phyloP scores from a whole-genome alignment of 2,797 vertebrate genomes.

The Gymnothorax javanicus region DNA sequence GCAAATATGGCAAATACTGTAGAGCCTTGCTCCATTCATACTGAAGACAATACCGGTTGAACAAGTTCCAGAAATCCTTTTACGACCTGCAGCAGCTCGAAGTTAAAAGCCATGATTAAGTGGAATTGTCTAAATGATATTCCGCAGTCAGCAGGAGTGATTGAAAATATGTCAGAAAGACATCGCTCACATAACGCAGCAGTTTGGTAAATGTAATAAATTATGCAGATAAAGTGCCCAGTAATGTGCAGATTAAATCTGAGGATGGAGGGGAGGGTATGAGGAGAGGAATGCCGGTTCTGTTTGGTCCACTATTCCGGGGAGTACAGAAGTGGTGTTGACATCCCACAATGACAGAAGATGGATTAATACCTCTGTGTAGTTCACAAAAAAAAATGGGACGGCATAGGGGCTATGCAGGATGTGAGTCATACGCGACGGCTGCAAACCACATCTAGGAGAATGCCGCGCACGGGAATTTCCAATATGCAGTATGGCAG shows the following conservation, averaged over 20 bases:
- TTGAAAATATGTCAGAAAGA: conserved; percentile 54
- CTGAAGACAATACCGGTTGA: conserved; percentile 40
- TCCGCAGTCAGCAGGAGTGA: conserved; percentile 34
- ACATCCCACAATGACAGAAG: no score
- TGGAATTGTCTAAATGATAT: conserved; percentile 39
- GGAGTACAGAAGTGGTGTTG: no score
- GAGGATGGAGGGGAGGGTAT: neutral
- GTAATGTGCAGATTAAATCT: conserved; percentile 16
- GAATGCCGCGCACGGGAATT: no score
- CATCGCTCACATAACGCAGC: conserved; percentile 35
- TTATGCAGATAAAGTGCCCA: conserved; percentile 38
- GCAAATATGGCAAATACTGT: conserved; percentile 32
- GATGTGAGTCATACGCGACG: no score
- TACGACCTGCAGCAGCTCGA: conserved; percentile 25
- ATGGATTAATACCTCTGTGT: no score
- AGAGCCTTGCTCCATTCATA: conserved; percentile 41
- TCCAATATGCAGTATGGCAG: no score
- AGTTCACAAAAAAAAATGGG: no score
- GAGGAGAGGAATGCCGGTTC: conserved; percentile 35
- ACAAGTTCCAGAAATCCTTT: conserved; percentile 53
- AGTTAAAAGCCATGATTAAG: conserved; percentile 49
- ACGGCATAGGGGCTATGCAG: no score
- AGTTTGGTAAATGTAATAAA: conserved; percentile 49
- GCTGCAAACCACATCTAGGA: no score
- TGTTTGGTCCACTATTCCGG: neutral